phyloP scores from a whole-genome alignment of 2,797 vertebrate genomes.

The Australoheros facetus region DNA sequence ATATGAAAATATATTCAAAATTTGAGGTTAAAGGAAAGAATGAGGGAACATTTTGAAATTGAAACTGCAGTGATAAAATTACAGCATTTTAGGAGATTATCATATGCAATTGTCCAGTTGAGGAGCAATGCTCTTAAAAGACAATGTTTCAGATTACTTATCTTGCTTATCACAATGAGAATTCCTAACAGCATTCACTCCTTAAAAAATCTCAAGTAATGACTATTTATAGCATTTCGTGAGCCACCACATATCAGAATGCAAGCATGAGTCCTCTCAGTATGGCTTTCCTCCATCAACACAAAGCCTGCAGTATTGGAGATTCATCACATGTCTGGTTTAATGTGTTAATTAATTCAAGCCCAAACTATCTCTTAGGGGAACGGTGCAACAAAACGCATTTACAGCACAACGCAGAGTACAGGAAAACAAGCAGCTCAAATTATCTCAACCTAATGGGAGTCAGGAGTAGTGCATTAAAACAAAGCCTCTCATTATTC shows the following conservation, averaged over 20 bases:
- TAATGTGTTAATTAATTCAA: slow-evolving; percentile 32
- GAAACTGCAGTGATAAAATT: slow-evolving; percentile 8
- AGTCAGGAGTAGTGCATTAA: slow-evolving; percentile 56
- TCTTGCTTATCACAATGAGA: neutral
- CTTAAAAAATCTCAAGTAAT: slow-evolving; percentile 6
- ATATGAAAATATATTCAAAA: slow-evolving; percentile 37
- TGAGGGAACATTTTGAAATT: neutral
- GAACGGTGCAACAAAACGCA: slow-evolving; percentile 10
- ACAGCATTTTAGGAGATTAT: slow-evolving; percentile 26
- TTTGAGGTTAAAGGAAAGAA: slow-evolving; percentile 25
- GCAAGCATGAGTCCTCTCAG: slow-evolving; percentile 24
- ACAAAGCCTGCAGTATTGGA: slow-evolving; percentile 29
- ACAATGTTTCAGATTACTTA: neutral
- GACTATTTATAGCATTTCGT: slow-evolving; percentile 47
- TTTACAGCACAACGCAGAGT: slow-evolving; percentile 17
- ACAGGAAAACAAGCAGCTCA: slow-evolving; percentile 34
- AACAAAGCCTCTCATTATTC: slow-evolving; percentile 39
- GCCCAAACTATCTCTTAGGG: slow-evolving; percentile 10
- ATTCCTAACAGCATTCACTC: neutral
- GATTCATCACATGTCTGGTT: slow-evolving; percentile 16
- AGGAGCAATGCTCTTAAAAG: slow-evolving; percentile 9
- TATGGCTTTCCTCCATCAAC: slow-evolving; percentile 30
- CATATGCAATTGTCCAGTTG: slow-evolving; percentile 6
- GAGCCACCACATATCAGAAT: slow-evolving; percentile 27
- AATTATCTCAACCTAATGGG: slow-evolving; percentile 49